Conservation (phyloP, 53 echinoderm and acorn worm genomes). For the Crossaster papposus region DNA sequence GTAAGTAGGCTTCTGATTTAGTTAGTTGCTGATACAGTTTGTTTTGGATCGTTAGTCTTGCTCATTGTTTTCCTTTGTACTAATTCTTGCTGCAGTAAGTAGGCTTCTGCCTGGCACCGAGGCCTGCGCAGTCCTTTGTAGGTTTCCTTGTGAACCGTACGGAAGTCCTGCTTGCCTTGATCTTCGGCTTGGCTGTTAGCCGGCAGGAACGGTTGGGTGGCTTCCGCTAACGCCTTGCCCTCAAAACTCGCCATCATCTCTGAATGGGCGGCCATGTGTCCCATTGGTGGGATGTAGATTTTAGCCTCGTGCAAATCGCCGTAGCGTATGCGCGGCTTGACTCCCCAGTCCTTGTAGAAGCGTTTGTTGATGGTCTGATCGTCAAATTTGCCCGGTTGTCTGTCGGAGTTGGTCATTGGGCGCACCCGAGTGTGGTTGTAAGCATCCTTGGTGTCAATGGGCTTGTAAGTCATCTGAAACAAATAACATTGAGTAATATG, state of each 20-base stretch:
- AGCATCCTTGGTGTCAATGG: slow-evolving; percentile 62
- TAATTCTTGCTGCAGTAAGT: slow-evolving; percentile 83
- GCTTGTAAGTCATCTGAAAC: slow-evolving; percentile 80
- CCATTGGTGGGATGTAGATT: slow-evolving; percentile 76
- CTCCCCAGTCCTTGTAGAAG: slow-evolving; percentile 92
- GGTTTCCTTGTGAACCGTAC: slow-evolving; percentile 87
- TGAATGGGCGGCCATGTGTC: slow-evolving; percentile 74
- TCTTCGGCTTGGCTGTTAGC: slow-evolving; percentile 42
- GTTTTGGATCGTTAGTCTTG: not conserved
- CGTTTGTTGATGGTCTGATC: slow-evolving; percentile 94
- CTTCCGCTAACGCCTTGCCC: slow-evolving; percentile 58
- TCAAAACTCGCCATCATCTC: slow-evolving; percentile 74
- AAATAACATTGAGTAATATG: not conserved
- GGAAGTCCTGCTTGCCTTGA: slow-evolving; percentile 80
- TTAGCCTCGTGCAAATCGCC: slow-evolving; percentile 87
- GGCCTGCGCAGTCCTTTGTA: slow-evolving; percentile 78
- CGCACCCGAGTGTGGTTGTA: slow-evolving; percentile 57
- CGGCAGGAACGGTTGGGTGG: slow-evolving; percentile 67
- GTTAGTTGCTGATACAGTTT: slow-evolving; percentile 32
- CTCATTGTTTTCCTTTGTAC: slow-evolving; percentile 53
- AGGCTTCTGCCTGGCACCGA: slow-evolving; percentile 80
- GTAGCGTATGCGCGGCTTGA: slow-evolving; percentile 85
- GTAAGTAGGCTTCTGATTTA: slow-evolving; percentile 67
- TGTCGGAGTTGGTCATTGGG: slow-evolving; percentile 73
- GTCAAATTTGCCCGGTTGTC: slow-evolving; percentile 78